Evolutionary conservation across 2,113 vertebrate species (phyloP).

Genomic region (Saguinus midas): DNA sequence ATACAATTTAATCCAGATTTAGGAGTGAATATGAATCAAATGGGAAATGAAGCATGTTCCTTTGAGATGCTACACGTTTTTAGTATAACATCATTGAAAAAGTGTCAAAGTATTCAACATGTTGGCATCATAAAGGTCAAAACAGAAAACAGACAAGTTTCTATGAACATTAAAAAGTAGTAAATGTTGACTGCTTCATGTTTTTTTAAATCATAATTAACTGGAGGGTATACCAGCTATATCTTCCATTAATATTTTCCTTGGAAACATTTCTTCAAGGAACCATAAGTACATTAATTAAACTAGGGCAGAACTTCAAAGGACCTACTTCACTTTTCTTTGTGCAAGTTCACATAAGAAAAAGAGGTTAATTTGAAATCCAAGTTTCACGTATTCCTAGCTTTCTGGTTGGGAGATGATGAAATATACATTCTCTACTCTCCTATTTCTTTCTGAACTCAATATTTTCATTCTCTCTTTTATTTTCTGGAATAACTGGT

Average conservation of each 20-base stretch:
- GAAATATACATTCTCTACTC: background rate
- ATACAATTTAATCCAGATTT: background rate
- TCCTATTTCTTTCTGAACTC: slow-evolving; percentile 11
- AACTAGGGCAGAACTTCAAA: slow-evolving; percentile 45
- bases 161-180: background rate
- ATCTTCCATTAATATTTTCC: slow-evolving; percentile 35
- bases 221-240: background rate
- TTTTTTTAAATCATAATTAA: background rate
- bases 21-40: background rate
- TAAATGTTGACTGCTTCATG: background rate
- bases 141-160: slow-evolving; percentile 21
- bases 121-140: background rate
- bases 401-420: slow-evolving; percentile 7
- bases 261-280: slow-evolving; percentile 46
- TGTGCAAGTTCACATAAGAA: background rate
- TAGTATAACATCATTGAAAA: background rate
- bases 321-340: background rate
- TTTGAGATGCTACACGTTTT: background rate
- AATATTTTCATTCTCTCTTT: background rate
- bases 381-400: background rate
- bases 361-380: slow-evolving; percentile 61
- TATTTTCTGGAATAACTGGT: slow-evolving; percentile 35
- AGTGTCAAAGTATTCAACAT: background rate
- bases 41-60: background rate
- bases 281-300: slow-evolving; percentile 49